Base-by-base conservation (phyloP, 2,888 invertebrate species). In the Epirrhoe alternata region DNA sequence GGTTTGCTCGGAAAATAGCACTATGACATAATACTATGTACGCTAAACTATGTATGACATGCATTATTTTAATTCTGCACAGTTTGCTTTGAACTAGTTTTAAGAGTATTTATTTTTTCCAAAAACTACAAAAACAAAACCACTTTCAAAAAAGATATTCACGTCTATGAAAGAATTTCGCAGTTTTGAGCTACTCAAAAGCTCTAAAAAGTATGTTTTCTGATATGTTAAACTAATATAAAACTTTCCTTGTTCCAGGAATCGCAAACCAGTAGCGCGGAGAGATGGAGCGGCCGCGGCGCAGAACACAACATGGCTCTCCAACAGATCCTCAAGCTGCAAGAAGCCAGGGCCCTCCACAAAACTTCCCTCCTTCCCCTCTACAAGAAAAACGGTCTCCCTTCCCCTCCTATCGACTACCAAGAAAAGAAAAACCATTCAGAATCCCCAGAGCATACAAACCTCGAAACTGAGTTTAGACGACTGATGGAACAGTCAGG, bases 301-400 rank as follows among this genome's bases (percentile, higher is more conserved):
- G 97, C 98, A 86, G 98, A 98, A 92, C 98, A 98, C 94, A 97
- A 97, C 85, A 94, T 98, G 92, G 97, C 98, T 77, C 94, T 98
- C 75, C 97, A 98, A 88, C 98, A 98, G 92, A 98, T 98, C 88
- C 95, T 98, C 80, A 95, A 97, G 80, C 97, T 98, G 81, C 97
- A 97, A 82, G 97, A 97, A 94, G 98, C 98, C 70, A 95, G 97
- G 86, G 96, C 97, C 77, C 83, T 91, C 12, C 90, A 92, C 85
- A 91, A 95, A 93, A 89, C 94, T 85, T 87, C 94, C 85, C 83
- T 93, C 86, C 78, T 94, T 54, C 90, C 92, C 2, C 83, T 93
- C 71, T 89, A 92, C 87, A 89, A 90, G 79, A 87, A 92, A 80
- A 88, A 90, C 78, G 86, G 90, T 68, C 77, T 90, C 66, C 85